Evolutionary conservation across 1,140 invertebrate genomes (phyloP).

Genomic region (Aplysia californica): DNA sequence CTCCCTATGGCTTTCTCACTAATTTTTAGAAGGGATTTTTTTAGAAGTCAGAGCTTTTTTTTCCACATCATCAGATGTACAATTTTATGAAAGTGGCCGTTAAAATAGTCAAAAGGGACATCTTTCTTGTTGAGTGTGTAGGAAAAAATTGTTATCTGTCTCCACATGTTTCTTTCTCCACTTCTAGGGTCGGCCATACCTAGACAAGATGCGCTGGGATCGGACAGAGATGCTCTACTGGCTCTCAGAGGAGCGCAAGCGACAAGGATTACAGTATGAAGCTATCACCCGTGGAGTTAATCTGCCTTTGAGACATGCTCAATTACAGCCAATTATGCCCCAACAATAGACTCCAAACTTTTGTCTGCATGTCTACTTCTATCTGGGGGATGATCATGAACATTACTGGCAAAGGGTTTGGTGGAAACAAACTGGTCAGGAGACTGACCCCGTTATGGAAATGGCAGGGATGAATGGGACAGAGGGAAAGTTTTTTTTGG

Average conservation of each 20-base stretch:
- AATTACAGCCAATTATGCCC: conserved; percentile 39
- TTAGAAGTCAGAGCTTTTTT: too few species aligned
- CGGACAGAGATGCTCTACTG: conserved; percentile 67
- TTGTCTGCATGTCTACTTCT: neutral
- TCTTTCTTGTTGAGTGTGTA: too few species aligned
- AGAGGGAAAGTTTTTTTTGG: too few species aligned
- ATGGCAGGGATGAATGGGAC: neutral
- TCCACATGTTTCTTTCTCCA: neutral
- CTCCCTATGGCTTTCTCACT: too few species aligned
- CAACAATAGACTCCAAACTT: neutral
- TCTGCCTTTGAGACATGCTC: conserved; percentile 38
- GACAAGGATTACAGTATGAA: conserved; percentile 60
- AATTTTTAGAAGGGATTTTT: too few species aligned
- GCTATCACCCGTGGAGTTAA: conserved; percentile 37
- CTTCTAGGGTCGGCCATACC: conserved; percentile 62
- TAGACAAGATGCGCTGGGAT: conserved; percentile 68
- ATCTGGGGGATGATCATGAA: neutral
- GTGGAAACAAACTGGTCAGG: neutral
- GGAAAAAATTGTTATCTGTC: neutral
- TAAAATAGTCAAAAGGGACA: too few species aligned
- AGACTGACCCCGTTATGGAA: neutral
- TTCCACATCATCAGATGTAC: too few species aligned
- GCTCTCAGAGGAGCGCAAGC: conserved; percentile 66
- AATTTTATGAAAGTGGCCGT: too few species aligned
- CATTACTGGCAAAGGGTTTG: neutral